Evolutionary conservation across 1,140 invertebrate genomes (phyloP), one percentile per base, ranked within the genome.

Genomic region (Conopomorpha cramerella): DNA sequence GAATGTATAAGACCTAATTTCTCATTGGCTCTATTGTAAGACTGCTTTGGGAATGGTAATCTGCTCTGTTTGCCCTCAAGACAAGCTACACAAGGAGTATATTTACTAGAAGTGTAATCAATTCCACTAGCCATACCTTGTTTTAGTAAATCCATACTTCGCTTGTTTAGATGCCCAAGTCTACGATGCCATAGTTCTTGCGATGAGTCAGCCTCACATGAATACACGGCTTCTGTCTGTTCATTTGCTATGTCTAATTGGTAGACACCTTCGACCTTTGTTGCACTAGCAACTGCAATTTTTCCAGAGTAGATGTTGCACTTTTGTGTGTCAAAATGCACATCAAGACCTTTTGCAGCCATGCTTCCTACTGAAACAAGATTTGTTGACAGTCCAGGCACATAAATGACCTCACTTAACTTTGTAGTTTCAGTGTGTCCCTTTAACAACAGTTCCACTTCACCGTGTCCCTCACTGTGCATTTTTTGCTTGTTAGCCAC

Each of bases 1-100:
- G 46, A 38, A 42, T 66, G 55, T 3, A 63, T 38, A 10, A 55
- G n/a, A 16, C 49, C 49, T 29, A 53, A 3, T 16, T 16, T 32
- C 3, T 45, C 31, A 10, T 12, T 45, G 4, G 45, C 39, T 36
- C 49, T 37, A n/a, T 3, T 43, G 7, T 39, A 37, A 30, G 42
- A 44, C 17, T 31, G 37, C 17, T 51, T 45, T n/a, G 47, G 51
- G 34, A 25, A 36, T 10, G 38, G 38, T 29, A 34, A 37, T 40
- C 19, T 40, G 15, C 33, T 28, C 28, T 28, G 33, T 34, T 39
- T 35, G 11, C 25, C 45, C 27, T 43, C 30, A 11, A 49, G 16
- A 41, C 47, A 46, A 7, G 47, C 15, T 36, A 40, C 34, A 40
- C 32, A 35, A 12, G 38, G 34, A 26, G 26, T 39, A 34, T 30